phyloP scores from a whole-genome alignment of 2,888 invertebrate species.

The Sphinx pinastri region DNA sequence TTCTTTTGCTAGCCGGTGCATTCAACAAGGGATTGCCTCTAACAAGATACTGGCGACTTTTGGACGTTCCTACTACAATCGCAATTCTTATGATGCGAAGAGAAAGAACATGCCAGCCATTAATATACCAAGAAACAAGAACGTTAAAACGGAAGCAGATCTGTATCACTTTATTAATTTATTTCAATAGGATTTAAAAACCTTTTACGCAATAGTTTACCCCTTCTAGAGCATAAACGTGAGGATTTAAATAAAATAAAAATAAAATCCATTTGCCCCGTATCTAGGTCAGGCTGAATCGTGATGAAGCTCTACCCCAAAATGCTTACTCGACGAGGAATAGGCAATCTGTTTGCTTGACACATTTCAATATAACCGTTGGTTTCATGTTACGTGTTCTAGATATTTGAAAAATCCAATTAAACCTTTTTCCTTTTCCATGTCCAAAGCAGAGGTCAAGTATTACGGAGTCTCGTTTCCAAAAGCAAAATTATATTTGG shows the following conservation, averaged over 20 bases:
- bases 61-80: too few relatives aligned
- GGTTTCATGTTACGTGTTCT: not conserved
- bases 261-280: not conserved
- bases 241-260: conserved; percentile 2
- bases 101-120: too few relatives aligned
- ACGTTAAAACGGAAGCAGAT: too few relatives aligned
- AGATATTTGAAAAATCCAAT: not conserved
- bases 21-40: too few relatives aligned
- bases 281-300: conserved; percentile 23
- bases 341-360: not conserved
- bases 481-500: not conserved
- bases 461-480: not conserved
- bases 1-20: too few relatives aligned
- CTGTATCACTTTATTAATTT: too few relatives aligned
- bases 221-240: not conserved
- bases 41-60: not conserved
- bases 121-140: too few relatives aligned
- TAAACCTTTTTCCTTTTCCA: not conserved
- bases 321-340: not conserved
- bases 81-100: too few relatives aligned
- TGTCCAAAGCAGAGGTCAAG: not conserved
- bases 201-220: not conserved
- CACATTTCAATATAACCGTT: not conserved
- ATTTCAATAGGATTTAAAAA: too few relatives aligned
- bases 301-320: not conserved